Evolutionary conservation across 1,140 invertebrate genomes (phyloP), one percentile per base, ranked within the genome.

Genomic region (Ylistrum balloti): DNA sequence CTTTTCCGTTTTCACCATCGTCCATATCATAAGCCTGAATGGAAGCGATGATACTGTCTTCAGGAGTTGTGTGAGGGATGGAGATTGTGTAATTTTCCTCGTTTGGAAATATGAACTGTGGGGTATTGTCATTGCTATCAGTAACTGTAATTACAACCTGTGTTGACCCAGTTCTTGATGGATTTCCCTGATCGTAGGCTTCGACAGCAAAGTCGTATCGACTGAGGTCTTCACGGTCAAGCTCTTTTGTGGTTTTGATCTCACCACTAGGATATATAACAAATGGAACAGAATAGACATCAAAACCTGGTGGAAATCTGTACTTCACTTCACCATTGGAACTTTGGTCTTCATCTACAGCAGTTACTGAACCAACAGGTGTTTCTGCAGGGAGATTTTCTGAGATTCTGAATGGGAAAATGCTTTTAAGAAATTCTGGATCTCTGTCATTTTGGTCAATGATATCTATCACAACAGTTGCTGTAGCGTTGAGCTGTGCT

Each of bases 101-200:
- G 33, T 86, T 88, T n/a, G 93, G 93, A 86, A 92, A 94, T 13
- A 90, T 28, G 41, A 94, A 91, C 15, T 90, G 33, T 32, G 99
- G 99, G 91, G 97, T 97, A 95, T 99, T 99, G 96, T 99, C 99
- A 95, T 99, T 99, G 93, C 98, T 98, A 95, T 99, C 99, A 91
- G 98, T 97, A 0, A 99, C 96, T 17, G 86, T 89, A 28, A 96
- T 89, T 22, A 97, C 96, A 0, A 99, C 97, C 98, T 95, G 98
- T 98, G 35, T 97, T 96, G 11, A 97, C 97, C 34, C 89, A 2
- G 88, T 93, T 17, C 93, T 56, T 13, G 92, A 88, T 5, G 92
- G 97, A 93, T 97, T 97, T 33, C 98, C 98, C 91, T 97, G 97
- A 96, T 99, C 99, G 33, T 97, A 98, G 28, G 98, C 98, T 34